phyloP scores from a whole-genome alignment of 2,797 vertebrate species.

The Urophycis tenuis region DNA sequence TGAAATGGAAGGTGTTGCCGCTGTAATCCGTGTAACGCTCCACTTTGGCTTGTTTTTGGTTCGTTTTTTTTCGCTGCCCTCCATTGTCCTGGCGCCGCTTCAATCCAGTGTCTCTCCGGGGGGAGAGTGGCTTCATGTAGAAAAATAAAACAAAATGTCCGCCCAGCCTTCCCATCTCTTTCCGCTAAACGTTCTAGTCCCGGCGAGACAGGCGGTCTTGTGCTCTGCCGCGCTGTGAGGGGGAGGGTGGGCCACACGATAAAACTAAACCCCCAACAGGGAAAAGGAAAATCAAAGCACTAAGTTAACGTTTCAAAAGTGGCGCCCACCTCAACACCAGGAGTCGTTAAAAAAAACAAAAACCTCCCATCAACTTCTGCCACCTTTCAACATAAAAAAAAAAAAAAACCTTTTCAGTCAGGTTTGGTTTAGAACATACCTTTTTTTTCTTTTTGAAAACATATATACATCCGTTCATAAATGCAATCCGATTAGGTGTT shows the following conservation, averaged over 20 bases:
- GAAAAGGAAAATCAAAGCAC: slow-evolving; percentile 21
- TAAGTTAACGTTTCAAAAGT: slow-evolving; percentile 31
- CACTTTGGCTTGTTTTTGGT: slow-evolving; percentile 68
- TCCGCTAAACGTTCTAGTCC: slow-evolving; percentile 14
- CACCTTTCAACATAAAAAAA: slow-evolving; percentile 41
- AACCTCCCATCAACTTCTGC: slow-evolving; percentile 33
- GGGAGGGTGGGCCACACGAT: slow-evolving; percentile 7
- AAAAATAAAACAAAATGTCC: slow-evolving; percentile 42
- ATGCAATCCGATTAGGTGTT: slow-evolving; percentile 69
- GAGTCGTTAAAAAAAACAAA: slow-evolving; percentile 42
- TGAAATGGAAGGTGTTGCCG: slow-evolving; percentile 42
- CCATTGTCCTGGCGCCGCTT: slow-evolving; percentile 64
- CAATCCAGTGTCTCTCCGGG: slow-evolving; percentile 60
- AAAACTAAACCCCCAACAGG: slow-evolving; percentile 46
- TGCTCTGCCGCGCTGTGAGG: neutral
- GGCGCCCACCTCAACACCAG: slow-evolving; percentile 35
- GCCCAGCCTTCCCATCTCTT: neutral
- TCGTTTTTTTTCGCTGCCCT: slow-evolving; percentile 95
- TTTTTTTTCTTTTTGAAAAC: slow-evolving; percentile 52
- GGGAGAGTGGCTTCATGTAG: slow-evolving; percentile 28
- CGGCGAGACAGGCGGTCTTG: neutral
- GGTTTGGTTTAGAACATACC: slow-evolving; percentile 28
- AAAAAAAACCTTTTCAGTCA: slow-evolving; percentile 53
- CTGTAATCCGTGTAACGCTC: slow-evolving; percentile 68
- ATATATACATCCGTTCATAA: slow-evolving; percentile 60